Percentiles rank a stretch among this genome's conserved stretches.
phyloP scores from a whole-genome alignment of 1,140 invertebrate genomes.

The Cardiocondyla obscurior region DNA sequence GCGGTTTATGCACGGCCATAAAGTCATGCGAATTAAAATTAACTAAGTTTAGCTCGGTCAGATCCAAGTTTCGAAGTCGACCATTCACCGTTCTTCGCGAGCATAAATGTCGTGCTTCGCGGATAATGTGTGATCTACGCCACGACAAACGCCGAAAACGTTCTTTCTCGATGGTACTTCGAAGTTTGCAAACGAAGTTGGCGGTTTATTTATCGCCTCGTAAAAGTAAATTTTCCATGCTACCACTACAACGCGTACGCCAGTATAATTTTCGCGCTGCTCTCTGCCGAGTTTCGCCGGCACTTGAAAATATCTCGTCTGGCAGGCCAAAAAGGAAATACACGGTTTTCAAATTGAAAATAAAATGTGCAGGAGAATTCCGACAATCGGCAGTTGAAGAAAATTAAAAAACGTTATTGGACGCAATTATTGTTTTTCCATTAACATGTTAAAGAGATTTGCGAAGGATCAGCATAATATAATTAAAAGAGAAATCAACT shows the following conservation, averaged over 20 bases:
- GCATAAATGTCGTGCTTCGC: slow-evolving; percentile 33
- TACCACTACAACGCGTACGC: slow-evolving; percentile 32
- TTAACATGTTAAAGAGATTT: slow-evolving; percentile 5
- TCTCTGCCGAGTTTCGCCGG: not conserved
- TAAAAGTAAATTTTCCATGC: slow-evolving; percentile 66
- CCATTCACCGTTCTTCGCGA: slow-evolving; percentile 18
- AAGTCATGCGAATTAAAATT: slow-evolving; percentile 45
- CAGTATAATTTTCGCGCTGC: slow-evolving; percentile 56
- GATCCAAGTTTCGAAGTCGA: slow-evolving; percentile 48
- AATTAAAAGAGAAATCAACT: not conserved
- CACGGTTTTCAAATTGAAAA: slow-evolving; percentile 9
- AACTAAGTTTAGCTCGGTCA: slow-evolving; percentile 32
- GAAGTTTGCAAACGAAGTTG: slow-evolving; percentile 34
- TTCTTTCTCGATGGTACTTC: slow-evolving; percentile 25
- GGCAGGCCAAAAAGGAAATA: not conserved
- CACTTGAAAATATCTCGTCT: slow-evolving; percentile 10
- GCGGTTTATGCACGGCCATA: not conserved
- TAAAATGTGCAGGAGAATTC: slow-evolving; percentile 45
- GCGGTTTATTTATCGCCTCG: slow-evolving; percentile 64
- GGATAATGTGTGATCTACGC: slow-evolving; percentile 48
- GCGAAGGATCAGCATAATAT: not conserved
- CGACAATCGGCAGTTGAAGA: slow-evolving; percentile 27
- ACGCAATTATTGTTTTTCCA: not conserved
- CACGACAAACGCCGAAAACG: slow-evolving; percentile 40
- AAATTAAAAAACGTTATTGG: slow-evolving; percentile 46